Percentiles rank a stretch among this genome's conserved stretches.
phyloP scores from a whole-genome alignment of 2,888 invertebrate genomes.

The Apomyelois bistriatella region DNA sequence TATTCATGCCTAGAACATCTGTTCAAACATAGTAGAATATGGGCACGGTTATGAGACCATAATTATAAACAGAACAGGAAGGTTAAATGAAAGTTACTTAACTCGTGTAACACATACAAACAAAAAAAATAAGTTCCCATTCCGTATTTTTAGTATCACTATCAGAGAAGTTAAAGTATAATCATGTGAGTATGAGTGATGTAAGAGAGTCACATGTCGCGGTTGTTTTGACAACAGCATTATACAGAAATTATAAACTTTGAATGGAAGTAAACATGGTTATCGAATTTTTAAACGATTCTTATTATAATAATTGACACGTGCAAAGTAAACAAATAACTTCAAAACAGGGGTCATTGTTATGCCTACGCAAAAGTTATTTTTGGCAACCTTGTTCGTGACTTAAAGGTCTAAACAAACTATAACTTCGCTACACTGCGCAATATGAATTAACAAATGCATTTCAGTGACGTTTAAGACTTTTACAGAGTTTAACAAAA shows the following conservation, averaged over 20 bases:
- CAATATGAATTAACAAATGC: too few relatives aligned
- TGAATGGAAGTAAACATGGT: conserved; percentile 14
- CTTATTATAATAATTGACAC: neutral
- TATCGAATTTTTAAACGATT: conserved; percentile 11
- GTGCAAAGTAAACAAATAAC: neutral
- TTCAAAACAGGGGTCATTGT: neutral
- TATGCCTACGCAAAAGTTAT: neutral
- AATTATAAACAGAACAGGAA: conserved; percentile 22
- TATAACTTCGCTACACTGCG: too few relatives aligned
- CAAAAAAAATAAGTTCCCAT: conserved; percentile 10
- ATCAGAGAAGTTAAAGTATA: conserved; percentile 1
- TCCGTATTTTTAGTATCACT: conserved; percentile 8
- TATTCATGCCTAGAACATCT: conserved; percentile 24
- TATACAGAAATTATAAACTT: conserved; percentile 13
- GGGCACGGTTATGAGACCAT: conserved; percentile 19
- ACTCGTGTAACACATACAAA: conserved; percentile 20
- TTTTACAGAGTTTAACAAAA: too few relatives aligned
- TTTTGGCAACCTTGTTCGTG: neutral
- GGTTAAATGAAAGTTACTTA: conserved; percentile 28
- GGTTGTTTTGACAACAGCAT: conserved; percentile 20
- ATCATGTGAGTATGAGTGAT: conserved; percentile 7
- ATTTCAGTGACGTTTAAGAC: too few relatives aligned
- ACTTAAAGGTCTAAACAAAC: neutral
- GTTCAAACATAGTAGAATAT: conserved; percentile 23
- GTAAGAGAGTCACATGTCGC: conserved; percentile 12